Evolutionary conservation across 2,113 vertebrate genomes (phyloP).

Genomic region (Oryzias curvinotus): DNA sequence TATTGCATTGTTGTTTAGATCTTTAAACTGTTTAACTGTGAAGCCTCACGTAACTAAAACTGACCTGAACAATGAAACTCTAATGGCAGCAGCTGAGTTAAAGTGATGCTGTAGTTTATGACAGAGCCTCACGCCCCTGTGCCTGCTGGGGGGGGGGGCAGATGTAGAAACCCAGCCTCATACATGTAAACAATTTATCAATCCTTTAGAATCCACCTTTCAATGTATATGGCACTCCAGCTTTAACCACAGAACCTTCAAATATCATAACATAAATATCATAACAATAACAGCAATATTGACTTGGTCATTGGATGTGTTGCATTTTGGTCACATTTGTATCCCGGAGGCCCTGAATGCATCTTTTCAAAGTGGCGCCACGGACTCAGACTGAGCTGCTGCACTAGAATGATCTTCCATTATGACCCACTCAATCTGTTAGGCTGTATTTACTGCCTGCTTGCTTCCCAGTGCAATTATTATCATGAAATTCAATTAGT

Average conservation of each 20-base stretch:
- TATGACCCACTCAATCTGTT: conserved; percentile 27
- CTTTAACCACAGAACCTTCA: conserved; percentile 47
- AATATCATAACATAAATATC: too few species aligned
- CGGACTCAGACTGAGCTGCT: conserved; percentile 25
- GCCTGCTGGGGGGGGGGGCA: too few species aligned
- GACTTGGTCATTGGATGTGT: conserved; percentile 32
- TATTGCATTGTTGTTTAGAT: too few species aligned
- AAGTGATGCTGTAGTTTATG: too few species aligned
- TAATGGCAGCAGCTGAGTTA: too few species aligned
- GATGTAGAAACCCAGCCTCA: too few species aligned
- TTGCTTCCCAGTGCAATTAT: conserved; percentile 49
- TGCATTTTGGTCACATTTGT: conserved; percentile 53
- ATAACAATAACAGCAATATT: too few species aligned
- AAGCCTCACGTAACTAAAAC: too few species aligned
- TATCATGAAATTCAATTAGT: conserved; percentile 45
- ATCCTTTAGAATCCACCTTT: conserved; percentile 57
- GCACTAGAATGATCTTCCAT: conserved; percentile 24
- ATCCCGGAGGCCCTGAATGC: conserved; percentile 48
- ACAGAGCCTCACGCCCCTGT: too few species aligned
- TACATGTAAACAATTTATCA: conserved; percentile 67
- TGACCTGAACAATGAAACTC: too few species aligned
- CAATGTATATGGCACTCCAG: conserved; percentile 54
- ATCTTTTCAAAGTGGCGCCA: conserved; percentile 55
- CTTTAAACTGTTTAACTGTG: too few species aligned
- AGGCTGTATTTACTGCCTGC: conserved; percentile 52